These are phyloP conservation scores for Pygoscelis adeliae DNA, from an alignment of 2,113 vertebrate species.

Conservation along the genomic window DNA sequence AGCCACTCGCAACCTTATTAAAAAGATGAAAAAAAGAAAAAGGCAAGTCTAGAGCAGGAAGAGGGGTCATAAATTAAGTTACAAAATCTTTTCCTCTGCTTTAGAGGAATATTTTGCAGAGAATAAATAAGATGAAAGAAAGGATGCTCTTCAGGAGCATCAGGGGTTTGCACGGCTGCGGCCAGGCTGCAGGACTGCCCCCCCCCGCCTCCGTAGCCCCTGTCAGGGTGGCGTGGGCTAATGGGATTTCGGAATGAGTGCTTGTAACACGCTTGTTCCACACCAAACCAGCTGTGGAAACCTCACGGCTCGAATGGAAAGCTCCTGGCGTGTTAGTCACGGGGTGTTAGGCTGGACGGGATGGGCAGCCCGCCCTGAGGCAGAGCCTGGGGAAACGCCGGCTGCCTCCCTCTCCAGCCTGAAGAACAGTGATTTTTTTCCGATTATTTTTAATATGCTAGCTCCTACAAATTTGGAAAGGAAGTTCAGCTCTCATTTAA, in stretches of 20 bases:
- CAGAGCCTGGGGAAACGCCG: background rate
- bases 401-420: background rate
- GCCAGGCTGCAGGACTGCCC: background rate
- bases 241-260: rapidly evolving
- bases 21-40: background rate
- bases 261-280: background rate
- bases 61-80: background rate
- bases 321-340: rapidly evolving
- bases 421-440: background rate
- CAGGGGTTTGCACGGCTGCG: rapidly evolving
- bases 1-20: background rate
- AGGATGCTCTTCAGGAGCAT: background rate
- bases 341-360: background rate
- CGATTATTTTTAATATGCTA: background rate
- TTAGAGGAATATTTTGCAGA: background rate
- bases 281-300: background rate
- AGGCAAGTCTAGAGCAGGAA: background rate
- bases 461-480: background rate
- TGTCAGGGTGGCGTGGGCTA: rapidly evolving
- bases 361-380: background rate
- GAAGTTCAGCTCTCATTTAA: background rate
- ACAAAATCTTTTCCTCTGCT: background rate
- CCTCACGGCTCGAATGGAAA: rapidly evolving
- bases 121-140: background rate
- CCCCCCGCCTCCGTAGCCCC: rapidly evolving